Conservation (phyloP, 2,113 vertebrate species). For the Leiothrix lutea region DNA sequence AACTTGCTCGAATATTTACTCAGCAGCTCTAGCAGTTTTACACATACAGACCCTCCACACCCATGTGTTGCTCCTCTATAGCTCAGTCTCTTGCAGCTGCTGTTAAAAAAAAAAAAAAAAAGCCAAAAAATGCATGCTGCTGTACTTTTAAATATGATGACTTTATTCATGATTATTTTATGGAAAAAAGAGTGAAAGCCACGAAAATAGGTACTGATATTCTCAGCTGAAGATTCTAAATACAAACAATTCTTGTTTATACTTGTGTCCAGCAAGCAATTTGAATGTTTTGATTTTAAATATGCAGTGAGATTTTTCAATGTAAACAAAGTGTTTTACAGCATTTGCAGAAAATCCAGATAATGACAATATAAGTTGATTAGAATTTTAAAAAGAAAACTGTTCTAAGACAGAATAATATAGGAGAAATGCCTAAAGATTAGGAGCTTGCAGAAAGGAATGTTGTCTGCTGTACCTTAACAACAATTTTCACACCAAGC, state of each 20-base stretch:
- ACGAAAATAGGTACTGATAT: not conserved
- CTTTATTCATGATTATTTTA: not conserved
- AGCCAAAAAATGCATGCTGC: not conserved
- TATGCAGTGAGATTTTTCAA: not conserved
- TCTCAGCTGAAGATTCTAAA: slow-evolving; percentile 16
- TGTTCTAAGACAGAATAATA: not conserved
- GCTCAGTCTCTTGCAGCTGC: not conserved
- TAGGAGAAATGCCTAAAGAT: not conserved
- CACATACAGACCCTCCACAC: not conserved
- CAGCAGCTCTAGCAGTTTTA: not conserved
- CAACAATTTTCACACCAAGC: not conserved
- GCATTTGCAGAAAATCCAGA: not conserved
- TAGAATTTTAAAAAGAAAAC: not conserved
- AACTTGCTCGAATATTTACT: not conserved
- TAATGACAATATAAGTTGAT: not conserved
- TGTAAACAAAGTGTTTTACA: not conserved
- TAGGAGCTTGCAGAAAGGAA: not conserved
- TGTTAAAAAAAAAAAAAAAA: not conserved
- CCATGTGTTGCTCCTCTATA: not conserved
- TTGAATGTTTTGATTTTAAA: slow-evolving; percentile 1
- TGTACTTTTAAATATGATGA: not conserved
- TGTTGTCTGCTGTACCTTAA: not conserved
- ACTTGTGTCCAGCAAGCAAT: slow-evolving; percentile 8
- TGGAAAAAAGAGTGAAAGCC: not conserved
- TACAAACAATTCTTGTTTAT: not conserved